These are phyloP conservation scores for Tethya wilhelma DNA, from an alignment of 37 sponge, comb jelly and placozoan genomes.

Conservation along the genomic window DNA sequence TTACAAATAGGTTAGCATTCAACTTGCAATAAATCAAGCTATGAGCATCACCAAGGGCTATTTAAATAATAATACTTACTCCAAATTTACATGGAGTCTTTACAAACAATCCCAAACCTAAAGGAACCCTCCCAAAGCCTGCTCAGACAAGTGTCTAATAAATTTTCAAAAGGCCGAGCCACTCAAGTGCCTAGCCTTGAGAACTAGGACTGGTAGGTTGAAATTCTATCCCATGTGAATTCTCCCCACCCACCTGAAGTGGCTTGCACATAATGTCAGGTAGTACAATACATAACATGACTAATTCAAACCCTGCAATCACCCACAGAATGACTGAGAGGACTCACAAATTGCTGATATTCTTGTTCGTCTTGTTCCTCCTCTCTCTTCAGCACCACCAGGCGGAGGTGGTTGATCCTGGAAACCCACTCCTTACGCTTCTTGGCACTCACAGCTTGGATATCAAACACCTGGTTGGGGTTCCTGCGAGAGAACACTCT, in stretches of 20 bases:
- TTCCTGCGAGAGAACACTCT: slow-evolving; percentile 1
- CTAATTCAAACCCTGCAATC: not conserved
- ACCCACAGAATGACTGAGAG: not conserved
- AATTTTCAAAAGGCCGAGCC: too few relatives aligned
- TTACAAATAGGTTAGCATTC: too few relatives aligned
- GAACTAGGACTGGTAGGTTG: too few relatives aligned
- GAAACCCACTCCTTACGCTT: slow-evolving; percentile 15
- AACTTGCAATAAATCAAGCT: too few relatives aligned
- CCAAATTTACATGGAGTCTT: not conserved
- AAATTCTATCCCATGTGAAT: not conserved
- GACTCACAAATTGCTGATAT: not conserved
- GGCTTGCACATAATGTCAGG: not conserved
- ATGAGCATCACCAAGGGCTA: too few relatives aligned
- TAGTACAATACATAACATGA: too few relatives aligned
- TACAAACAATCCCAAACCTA: too few relatives aligned
- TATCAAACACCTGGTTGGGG: not conserved
- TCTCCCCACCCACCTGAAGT: too few relatives aligned
- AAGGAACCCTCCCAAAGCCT: too few relatives aligned
- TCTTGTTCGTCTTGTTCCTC: not conserved
- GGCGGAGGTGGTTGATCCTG: not conserved
- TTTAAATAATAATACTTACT: not conserved
- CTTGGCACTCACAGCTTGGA: not conserved
- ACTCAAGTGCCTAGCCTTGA: too few relatives aligned
- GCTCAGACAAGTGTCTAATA: too few relatives aligned
- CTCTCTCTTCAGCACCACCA: not conserved